Evolutionary conservation across 2,888 invertebrate species (phyloP), one percentile per base, ranked within the genome.

Genomic region (Dysmachus trigonus): DNA sequence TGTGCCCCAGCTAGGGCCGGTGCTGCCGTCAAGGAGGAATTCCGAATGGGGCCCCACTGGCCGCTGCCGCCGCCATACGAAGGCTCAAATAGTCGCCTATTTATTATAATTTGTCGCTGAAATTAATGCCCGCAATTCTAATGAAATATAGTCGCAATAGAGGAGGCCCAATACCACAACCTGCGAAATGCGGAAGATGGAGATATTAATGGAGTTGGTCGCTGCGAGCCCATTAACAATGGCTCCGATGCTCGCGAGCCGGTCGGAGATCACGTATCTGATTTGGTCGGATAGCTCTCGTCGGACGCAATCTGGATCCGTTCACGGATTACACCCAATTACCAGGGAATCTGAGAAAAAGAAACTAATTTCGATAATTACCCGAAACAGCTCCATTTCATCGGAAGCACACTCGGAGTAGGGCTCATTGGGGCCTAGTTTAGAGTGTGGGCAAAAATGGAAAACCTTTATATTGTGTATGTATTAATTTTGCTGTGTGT

Each of bases 71-170:
- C 38, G 2, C 15, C 27, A 35, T n/a, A 31, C 27, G n/a, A 31
- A 73, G 73, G 7, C 53, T 51, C 81, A 62, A 62, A 81, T 35
- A 53, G 15, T 81, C 47, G 10, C 8, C 62, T 15, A 53, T 53
- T 81, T 53, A 81, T 81, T 53, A 81, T 81, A 81, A 81, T 81
- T 81, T 81, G 81, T 62, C 81, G 31, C 33, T 81, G 33, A 81
- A 81, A 81, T 81, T 81, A 81, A 81, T 81, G 53, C 53, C 22
- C 15, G 81, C 33, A 81, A 53, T 81, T 62, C 53, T 81, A 81
- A 81, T 81, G 81, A 81, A 33, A 81, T 81, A 81, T 81, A 81
- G 51, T 51, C 51, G 51, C 22, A 53, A 62, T 62, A 15, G 53
- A 31, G 15, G 31, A n/a, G n/a, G n/a, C 30, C 51, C 81, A 53